Base-by-base conservation (phyloP, 2,888 invertebrate species). In the Pseudolycoriella hygida region DNA sequence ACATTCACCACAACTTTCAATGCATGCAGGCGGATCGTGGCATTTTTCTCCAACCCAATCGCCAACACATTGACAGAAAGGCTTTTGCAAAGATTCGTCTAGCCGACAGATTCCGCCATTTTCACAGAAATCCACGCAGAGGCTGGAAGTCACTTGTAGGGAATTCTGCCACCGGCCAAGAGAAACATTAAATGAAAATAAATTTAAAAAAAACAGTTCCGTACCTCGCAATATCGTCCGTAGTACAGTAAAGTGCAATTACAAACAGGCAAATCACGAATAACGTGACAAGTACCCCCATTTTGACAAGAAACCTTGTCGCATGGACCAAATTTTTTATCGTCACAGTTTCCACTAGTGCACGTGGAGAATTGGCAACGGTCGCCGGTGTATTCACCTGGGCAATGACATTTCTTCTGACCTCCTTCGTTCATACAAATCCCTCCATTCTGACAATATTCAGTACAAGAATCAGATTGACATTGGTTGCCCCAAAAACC, bases 101-200 rank as follows among this genome's bases (percentile, higher is more conserved):
- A 73, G 60, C 18, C 68, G 61, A 56, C 84, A 84, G 46, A 73
- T 63, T 1, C 73, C 77, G 42, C 66, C 68, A 51, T 77, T 72
- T 49, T 65, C 59, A 53, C 78, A 78, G 48, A 64, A 64, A 32
- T 64, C 63, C 10, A 60, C 59, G 60, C 82, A 82, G 1, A 75
- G 74, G n/a, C n/a, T n/a, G n/a, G n/a, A n/a, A n/a, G n/a, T n/a
- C n/a, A n/a, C 34, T 34, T 43, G 31, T 17, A n/a, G n/a, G 17
- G 6, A 34, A 34, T 34, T 34, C 12, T 5, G 15, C 11, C 17
- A 39, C 17, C 6, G n/a, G 5, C 11, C 30, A 30, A 39, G 15
- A n/a, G n/a, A 39, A 39, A 39, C 15, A 39, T 39, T 15, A 39
- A 11, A 2, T 17, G 8, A n/a, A 15, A 15, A 17, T 38, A 3